Percentiles rank a stretch among this genome's conserved stretches.
These are phyloP conservation scores for Schizothorax lantsangensis DNA, from an alignment of 2,797 vertebrate species.

Conservation along the genomic window DNA sequence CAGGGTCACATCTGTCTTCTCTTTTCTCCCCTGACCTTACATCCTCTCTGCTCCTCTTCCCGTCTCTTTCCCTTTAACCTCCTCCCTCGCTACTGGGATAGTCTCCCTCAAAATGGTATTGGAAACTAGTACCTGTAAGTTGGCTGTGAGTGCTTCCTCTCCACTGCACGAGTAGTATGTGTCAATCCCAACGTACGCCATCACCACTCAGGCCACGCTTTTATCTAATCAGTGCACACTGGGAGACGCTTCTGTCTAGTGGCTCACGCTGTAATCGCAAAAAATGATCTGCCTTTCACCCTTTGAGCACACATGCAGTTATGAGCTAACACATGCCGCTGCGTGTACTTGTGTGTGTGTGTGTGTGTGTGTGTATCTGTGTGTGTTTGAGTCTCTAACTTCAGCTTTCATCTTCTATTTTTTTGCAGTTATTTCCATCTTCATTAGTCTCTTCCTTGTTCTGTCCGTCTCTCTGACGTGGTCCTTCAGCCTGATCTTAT, in stretches of 20 bases:
- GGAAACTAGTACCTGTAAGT: conserved; percentile 99
- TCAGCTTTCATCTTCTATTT: conserved; percentile 66
- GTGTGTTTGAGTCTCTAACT: conserved; percentile 59
- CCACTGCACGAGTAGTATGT: conserved; percentile 77
- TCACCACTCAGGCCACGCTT: conserved; percentile 70
- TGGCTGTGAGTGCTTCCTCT: conserved; percentile 77
- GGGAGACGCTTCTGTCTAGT: conserved; percentile 57
- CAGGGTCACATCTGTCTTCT: conserved; percentile 63
- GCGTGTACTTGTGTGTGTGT: conserved; percentile 34
- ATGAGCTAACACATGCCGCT: conserved; percentile 48
- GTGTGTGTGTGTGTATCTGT: conserved; percentile 41
- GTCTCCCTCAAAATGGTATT: conserved; percentile 99
- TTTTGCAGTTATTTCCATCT: conserved; percentile 51
- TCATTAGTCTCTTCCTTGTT: conserved; percentile 33
- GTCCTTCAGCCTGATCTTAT: conserved; percentile 82
- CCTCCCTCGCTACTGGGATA: conserved; percentile 93
- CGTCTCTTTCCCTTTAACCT: conserved; percentile 82
- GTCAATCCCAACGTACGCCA: conserved; percentile 74
- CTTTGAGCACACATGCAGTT: conserved; percentile 62
- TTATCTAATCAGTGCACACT: conserved; percentile 58
- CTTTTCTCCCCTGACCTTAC: conserved; percentile 61
- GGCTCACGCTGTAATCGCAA: conserved; percentile 50
- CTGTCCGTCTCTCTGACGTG: conserved; percentile 33
- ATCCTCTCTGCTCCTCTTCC: conserved; percentile 85
- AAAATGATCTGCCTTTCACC: conserved; percentile 65